A percentile compares a stretch with the other conserved stretches of the same genome.
phyloP scores from a whole-genome alignment of 1,140 invertebrate species.

The Brachionus koreanus region DNA sequence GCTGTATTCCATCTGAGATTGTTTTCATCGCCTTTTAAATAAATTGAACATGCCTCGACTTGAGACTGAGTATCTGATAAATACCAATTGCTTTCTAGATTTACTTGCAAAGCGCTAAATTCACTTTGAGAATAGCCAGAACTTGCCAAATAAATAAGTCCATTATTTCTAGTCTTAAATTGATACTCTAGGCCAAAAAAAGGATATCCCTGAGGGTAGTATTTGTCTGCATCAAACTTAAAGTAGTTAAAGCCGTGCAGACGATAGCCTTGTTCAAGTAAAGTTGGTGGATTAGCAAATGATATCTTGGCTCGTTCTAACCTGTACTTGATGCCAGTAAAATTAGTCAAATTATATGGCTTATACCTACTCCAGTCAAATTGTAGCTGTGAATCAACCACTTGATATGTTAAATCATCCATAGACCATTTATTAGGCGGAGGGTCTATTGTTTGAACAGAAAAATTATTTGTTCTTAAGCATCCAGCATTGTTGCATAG shows the following conservation, averaged over 20 bases:
- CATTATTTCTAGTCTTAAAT: not conserved
- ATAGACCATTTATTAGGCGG: conserved; percentile 11
- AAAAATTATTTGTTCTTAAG: conserved; percentile 51
- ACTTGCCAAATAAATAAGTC: conserved; percentile 16
- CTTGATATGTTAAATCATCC: not conserved
- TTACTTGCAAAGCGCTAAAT: not conserved
- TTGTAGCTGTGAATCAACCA: not conserved
- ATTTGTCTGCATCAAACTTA: not conserved
- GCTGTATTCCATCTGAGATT: conserved; percentile 45
- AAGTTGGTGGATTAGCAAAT: not conserved
- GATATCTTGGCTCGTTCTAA: not conserved
- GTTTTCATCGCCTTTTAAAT: not conserved
- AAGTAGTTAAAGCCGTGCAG: conserved; percentile 41
- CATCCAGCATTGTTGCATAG: conserved; percentile 56
- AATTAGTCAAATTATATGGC: not conserved
- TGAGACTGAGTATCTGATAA: conserved; percentile 1
- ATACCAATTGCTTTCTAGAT: not conserved
- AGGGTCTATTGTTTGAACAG: conserved; percentile 48
- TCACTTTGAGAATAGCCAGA: conserved; percentile 38
- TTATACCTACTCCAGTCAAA: conserved; percentile 14
- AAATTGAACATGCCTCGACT: conserved; percentile 1
- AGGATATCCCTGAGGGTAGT: conserved; percentile 15
- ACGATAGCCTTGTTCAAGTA: not conserved
- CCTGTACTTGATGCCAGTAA: not conserved
- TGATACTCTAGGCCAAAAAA: conserved; percentile 13